Percentiles rank a stretch among this genome's conserved stretches.
Evolutionary conservation across 1,140 invertebrate species (phyloP).

Genomic region (Limonius californicus): DNA sequence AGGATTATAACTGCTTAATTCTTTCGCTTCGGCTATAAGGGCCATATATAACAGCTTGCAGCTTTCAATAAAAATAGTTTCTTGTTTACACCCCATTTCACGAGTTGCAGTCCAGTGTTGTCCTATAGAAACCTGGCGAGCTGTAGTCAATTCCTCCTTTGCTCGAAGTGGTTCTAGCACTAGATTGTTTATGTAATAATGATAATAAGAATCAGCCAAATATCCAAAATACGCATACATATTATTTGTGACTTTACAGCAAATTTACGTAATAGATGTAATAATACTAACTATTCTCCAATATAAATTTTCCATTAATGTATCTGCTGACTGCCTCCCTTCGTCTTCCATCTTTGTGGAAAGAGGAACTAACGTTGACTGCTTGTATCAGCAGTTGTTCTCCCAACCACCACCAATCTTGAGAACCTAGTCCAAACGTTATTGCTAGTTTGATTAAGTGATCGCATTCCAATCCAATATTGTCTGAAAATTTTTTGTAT

Average conservation of each 20-base stretch:
- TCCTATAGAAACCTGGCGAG: slow-evolving; percentile 36
- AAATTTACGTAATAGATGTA: neutral
- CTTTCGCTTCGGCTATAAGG: slow-evolving; percentile 47
- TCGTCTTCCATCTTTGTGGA: slow-evolving; percentile 46
- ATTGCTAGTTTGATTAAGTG: slow-evolving; percentile 48
- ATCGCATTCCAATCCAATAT: slow-evolving; percentile 46
- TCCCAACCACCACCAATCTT: slow-evolving; percentile 57
- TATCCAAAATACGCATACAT: too few species aligned
- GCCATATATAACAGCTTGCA: slow-evolving; percentile 50
- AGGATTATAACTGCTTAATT: slow-evolving; percentile 39
- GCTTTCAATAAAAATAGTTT: slow-evolving; percentile 49
- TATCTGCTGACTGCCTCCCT: slow-evolving; percentile 51
- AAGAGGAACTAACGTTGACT: slow-evolving; percentile 46
- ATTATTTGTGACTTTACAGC: too few species aligned
- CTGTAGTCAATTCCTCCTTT: slow-evolving; percentile 36
- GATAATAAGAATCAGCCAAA: too few species aligned
- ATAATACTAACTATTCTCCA: slow-evolving; percentile 49
- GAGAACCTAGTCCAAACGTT: slow-evolving; percentile 48
- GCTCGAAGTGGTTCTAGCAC: slow-evolving; percentile 41
- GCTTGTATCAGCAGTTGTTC: slow-evolving; percentile 52
- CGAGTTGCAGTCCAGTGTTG: slow-evolving; percentile 44
- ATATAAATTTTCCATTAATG: slow-evolving; percentile 53
- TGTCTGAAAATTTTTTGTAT: too few species aligned
- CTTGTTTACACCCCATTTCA: slow-evolving; percentile 25
- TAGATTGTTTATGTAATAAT: neutral